Evolutionary conservation across 2,797 vertebrate species (phyloP), one percentile per base, ranked within the genome.

Genomic region (Pangasius krempfi): DNA sequence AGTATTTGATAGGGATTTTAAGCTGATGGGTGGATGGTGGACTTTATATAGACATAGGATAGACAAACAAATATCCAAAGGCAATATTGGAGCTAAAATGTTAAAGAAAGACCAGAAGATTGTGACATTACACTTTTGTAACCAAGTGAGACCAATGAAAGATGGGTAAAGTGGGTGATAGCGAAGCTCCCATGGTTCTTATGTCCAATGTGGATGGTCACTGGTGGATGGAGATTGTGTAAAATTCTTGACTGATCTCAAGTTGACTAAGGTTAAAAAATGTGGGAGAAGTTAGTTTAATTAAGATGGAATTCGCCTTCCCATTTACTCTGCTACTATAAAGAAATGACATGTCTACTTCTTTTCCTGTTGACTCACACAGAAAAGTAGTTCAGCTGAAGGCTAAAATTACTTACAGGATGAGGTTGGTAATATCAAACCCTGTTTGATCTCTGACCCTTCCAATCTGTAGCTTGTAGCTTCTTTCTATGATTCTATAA

Each of bases 361-460:
- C 70, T 40, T 88, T 83, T 88, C 87, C 87, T 75, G 85, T 86
- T 85, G 58, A 54, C 37, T 52, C 40, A 18, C 80, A 79, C 73
- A 80, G 84, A 84, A 86, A 52, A 87, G 78, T 62, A 13, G 44
- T 70, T 83, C 52, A 88, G 73, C 62, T 88, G 13, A 78, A 52
- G 47, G 47, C 75, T 54, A 6, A 79, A 68, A 80, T 88, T 88
- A 89, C 80, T 86, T 89, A 84, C 62, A 73, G 73, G 73, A 90
- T 58, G 50, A 88, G 66, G 58, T 89, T 88, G 85, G 75, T 88
- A 30, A 88, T 86, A 58, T 86, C 82, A 30, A 58, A 76, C 72
- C 79, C 44, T 7, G 10, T 64, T 84, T 83, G 25, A 83, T 5
- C 25, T 64, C 27, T 54, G 33, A 60, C 5, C 8, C 72, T 40